Evolutionary conservation across 2,888 invertebrate species (phyloP).

Genomic region (Archips crataeganus): DNA sequence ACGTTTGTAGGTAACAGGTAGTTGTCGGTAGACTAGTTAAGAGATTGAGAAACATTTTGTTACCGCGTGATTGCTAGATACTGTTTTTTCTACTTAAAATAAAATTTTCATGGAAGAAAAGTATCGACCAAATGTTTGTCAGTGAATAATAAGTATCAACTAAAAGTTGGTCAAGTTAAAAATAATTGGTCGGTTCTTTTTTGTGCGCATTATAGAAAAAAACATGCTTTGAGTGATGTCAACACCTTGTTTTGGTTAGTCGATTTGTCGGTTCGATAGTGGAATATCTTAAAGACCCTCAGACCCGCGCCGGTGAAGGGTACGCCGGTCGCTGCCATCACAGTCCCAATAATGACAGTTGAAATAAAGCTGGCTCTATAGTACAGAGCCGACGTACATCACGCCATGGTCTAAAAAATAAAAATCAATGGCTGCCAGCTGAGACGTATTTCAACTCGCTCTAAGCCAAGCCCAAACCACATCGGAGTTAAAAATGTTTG

Average conservation of each 20-base stretch:
- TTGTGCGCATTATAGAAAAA: neutral
- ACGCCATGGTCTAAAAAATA: conserved; percentile 41
- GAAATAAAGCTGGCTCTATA: conserved; percentile 10
- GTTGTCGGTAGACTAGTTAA: neutral
- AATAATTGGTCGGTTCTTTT: neutral
- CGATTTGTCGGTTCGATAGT: neutral
- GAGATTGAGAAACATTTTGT: neutral
- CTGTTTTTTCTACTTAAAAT: neutral
- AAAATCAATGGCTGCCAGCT: conserved; percentile 35
- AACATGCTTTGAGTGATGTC: neutral
- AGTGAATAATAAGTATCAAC: neutral
- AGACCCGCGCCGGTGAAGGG: neutral
- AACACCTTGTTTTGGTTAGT: too few species aligned
- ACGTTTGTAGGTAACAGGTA: neutral
- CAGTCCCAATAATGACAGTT: conserved; percentile 27
- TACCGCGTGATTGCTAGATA: neutral
- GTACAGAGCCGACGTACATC: neutral
- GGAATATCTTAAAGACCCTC: neutral
- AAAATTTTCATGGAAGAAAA: neutral
- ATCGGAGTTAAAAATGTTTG: conserved; percentile 48
- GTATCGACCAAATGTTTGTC: neutral
- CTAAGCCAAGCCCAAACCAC: conserved; percentile 54
- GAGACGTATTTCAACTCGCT: conserved; percentile 29
- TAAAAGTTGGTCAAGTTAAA: neutral
- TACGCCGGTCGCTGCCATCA: conserved; percentile 17